Evolutionary conservation across 2,113 vertebrate genomes (phyloP).

Genomic region (Notothenia rossii): DNA sequence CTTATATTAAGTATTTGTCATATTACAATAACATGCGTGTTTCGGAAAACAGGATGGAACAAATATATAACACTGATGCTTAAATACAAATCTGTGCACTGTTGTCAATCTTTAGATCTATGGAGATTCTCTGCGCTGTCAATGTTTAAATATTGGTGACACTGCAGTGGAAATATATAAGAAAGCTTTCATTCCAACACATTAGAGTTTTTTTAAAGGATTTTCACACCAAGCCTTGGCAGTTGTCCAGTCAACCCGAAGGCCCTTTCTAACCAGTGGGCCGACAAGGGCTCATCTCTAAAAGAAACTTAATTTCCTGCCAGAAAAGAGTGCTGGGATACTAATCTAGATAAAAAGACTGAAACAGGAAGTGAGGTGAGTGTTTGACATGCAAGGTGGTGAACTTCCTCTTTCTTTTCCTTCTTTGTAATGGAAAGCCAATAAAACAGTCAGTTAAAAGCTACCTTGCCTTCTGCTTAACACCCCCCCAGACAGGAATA

Average conservation of each 20-base stretch:
- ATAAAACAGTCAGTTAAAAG: conserved; percentile 29
- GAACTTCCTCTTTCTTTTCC: conserved; percentile 49
- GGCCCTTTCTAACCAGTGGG: conserved; percentile 4
- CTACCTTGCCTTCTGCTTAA: conserved; percentile 1
- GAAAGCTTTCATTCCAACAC: background rate
- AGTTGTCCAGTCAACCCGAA: conserved; percentile 21
- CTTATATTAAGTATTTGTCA: conserved; percentile 2
- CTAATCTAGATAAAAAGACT: conserved; percentile 62
- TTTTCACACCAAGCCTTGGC: conserved; percentile 35
- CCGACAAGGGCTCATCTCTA: conserved; percentile 30
- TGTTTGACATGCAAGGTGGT: conserved; percentile 50
- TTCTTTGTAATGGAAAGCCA: background rate
- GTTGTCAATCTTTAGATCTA: background rate
- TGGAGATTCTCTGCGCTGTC: background rate
- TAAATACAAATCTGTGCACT: background rate
- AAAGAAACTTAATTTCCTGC: conserved; percentile 72
- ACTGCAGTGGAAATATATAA: background rate
- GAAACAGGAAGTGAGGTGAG: conserved; percentile 65
- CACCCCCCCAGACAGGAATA: background rate
- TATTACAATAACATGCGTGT: background rate
- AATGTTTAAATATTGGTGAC: background rate
- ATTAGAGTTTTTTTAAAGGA: background rate
- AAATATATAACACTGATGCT: background rate
- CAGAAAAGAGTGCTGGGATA: conserved; percentile 35
- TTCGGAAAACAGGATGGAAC: conserved; percentile 3